These are phyloP conservation scores for Oncorhynchus tshawytscha DNA, from an alignment of 2,113 vertebrate genomes.

Conservation along the genomic window DNA sequence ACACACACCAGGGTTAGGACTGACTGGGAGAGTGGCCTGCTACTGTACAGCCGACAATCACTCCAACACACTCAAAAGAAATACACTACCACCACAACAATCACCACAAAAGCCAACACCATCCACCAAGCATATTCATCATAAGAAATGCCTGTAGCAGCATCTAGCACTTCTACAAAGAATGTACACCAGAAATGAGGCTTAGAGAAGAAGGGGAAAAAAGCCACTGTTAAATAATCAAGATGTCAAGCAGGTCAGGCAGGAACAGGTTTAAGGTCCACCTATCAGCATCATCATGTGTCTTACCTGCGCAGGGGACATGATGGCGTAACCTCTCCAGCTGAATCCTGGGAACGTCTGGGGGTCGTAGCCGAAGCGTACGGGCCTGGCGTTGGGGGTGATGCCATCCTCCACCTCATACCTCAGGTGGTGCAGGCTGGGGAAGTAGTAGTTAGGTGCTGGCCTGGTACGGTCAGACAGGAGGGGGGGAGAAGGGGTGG, in stretches of 20 bases:
- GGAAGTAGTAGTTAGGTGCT: slow-evolving; percentile 80
- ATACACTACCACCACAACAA: background rate
- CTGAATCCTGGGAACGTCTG: slow-evolving; percentile 85
- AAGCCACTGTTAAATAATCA: background rate
- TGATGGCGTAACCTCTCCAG: slow-evolving; percentile 88
- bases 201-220: slow-evolving; percentile 25
- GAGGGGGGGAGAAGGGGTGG: background rate
- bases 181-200: background rate
- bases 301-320: slow-evolving; percentile 84
- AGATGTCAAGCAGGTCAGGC: background rate
- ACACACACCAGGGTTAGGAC: background rate
- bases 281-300: background rate
- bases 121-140: background rate
- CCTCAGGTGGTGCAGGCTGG: slow-evolving; percentile 88
- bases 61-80: background rate
- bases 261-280: background rate
- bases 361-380: slow-evolving; percentile 84
- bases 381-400: slow-evolving; percentile 67
- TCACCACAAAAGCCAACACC: background rate
- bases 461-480: slow-evolving; percentile 68
- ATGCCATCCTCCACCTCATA: slow-evolving; percentile 88
- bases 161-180: background rate
- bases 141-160: background rate
- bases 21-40: slow-evolving; percentile 18
- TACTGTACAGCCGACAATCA: background rate